A percentile compares a stretch with the other conserved stretches of the same genome.
phyloP scores from a whole-genome alignment of 2,113 vertebrate species.

The Cinclus mexicanus region DNA sequence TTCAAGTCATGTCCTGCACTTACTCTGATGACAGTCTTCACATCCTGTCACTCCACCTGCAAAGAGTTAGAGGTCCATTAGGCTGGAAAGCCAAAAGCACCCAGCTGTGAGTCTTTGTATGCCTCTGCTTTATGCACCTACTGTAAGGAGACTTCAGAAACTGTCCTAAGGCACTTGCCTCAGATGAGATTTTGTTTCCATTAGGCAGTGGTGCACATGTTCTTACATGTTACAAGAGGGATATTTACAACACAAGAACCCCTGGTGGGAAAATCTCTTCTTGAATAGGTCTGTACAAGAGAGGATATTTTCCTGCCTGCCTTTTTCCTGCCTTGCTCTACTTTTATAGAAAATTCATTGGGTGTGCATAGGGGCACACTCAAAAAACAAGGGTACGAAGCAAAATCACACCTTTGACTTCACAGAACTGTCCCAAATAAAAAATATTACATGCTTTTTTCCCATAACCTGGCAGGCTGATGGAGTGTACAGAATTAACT shows the following conservation, averaged over 20 bases:
- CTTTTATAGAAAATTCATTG: neutral
- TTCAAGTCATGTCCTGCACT: neutral
- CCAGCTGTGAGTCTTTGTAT: neutral
- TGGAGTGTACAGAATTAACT: neutral
- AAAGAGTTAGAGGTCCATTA: neutral
- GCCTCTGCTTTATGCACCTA: neutral
- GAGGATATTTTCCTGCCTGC: neutral
- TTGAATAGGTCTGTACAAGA: neutral
- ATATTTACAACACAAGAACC: neutral
- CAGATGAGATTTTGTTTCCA: neutral
- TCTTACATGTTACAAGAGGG: neutral
- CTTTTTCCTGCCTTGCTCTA: neutral
- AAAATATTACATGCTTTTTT: neutral
- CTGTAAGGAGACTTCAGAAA: neutral
- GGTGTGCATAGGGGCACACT: fast-evolving
- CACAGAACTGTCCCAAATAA: neutral
- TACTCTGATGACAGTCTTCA: neutral
- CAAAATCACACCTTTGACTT: neutral
- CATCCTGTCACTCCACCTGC: neutral
- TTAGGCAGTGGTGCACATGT: neutral
- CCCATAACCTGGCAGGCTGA: neutral
- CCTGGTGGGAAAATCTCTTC: neutral
- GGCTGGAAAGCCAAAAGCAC: neutral
- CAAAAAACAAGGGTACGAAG: neutral
- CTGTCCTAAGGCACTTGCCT: neutral